A percentile compares a stretch with the other conserved stretches of the same genome.
phyloP scores from a whole-genome alignment of 2,113 vertebrate genomes.

The Nicator chloris region DNA sequence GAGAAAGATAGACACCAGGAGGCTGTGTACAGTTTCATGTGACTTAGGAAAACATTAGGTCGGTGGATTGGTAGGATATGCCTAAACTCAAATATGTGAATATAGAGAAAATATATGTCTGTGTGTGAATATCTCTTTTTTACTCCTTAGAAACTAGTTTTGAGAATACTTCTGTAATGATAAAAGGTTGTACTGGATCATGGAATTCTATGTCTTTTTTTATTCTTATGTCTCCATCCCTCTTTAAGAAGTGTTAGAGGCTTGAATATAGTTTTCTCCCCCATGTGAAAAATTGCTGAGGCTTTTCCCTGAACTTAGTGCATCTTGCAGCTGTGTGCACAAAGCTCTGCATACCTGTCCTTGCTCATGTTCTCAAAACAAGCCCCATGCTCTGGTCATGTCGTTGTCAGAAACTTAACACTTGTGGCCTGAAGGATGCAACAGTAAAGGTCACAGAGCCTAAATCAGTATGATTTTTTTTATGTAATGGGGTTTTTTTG shows the following conservation, averaged over 20 bases:
- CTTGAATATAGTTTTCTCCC: neutral
- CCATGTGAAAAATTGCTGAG: neutral
- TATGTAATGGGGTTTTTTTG: neutral
- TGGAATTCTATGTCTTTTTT: neutral
- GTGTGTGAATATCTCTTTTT: neutral
- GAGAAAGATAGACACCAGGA: neutral
- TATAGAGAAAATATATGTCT: neutral
- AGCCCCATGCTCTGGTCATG: neutral
- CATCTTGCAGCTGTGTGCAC: neutral
- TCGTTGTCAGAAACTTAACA: neutral
- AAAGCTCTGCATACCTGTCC: neutral
- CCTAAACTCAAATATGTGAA: neutral
- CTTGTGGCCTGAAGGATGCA: neutral
- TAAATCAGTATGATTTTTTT: neutral
- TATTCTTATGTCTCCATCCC: neutral
- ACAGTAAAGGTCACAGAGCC: neutral
- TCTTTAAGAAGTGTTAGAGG: neutral
- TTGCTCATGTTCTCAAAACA: neutral
- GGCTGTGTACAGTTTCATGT: neutral
- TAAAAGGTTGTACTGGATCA: neutral
- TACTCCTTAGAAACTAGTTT: neutral
- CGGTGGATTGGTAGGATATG: fast-evolving
- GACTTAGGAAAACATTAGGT: neutral
- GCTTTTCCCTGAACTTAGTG: neutral
- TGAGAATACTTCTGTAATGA: neutral